phyloP scores from a whole-genome alignment of 2,888 invertebrate genomes.

The Margaritifera margaritifera region DNA sequence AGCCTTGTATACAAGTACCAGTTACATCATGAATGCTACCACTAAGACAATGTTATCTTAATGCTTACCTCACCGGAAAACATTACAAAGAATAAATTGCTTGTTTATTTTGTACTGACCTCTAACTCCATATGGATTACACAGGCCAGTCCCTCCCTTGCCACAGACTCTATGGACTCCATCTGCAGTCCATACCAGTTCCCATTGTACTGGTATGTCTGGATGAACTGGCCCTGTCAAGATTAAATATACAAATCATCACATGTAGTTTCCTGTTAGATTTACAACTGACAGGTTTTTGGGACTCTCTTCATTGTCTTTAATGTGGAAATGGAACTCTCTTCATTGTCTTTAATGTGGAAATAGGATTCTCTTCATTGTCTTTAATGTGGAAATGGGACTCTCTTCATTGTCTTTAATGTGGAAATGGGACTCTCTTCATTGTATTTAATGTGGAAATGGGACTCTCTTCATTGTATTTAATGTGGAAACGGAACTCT shows the following conservation, averaged over 20 bases:
- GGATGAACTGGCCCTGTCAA: slow-evolving; percentile 69
- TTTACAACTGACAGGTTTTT: background rate
- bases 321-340: too few relatives aligned
- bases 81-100: background rate
- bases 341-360: too few relatives aligned
- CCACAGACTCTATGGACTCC: slow-evolving; percentile 70
- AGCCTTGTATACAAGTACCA: too few relatives aligned
- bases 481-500: too few relatives aligned
- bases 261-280: background rate
- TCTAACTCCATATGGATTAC: slow-evolving; percentile 73
- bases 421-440: too few relatives aligned
- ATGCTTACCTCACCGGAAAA: background rate
- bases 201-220: slow-evolving; percentile 66
- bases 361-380: too few relatives aligned
- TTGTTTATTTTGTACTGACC: slow-evolving; percentile 46
- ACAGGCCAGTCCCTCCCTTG: slow-evolving; percentile 71
- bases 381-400: too few relatives aligned
- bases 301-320: too few relatives aligned
- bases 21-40: background rate
- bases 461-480: too few relatives aligned
- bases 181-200: slow-evolving; percentile 71
- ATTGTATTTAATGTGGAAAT: too few relatives aligned
- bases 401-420: too few relatives aligned
- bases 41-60: background rate
- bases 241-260: slow-evolving; percentile 3